Evolutionary conservation across 1,140 invertebrate species (phyloP).

Genomic region (Drosophila kanapiae): DNA sequence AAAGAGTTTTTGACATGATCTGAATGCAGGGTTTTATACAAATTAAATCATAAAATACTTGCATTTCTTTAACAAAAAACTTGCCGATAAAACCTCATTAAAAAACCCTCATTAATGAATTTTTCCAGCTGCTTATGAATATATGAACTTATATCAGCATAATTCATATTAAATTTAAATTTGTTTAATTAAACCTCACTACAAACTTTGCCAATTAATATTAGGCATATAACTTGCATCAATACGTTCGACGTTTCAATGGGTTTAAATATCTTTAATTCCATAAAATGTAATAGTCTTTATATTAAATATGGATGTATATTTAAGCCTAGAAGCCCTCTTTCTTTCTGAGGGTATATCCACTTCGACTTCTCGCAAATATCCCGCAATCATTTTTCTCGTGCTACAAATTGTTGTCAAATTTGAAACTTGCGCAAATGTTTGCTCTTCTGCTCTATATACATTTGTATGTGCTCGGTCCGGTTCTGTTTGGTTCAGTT

Average conservation of each 20-base stretch:
- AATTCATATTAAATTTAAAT: too few species aligned
- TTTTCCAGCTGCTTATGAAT: too few species aligned
- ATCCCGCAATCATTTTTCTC: conserved; percentile 7
- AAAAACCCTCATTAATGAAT: too few species aligned
- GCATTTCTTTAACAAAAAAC: too few species aligned
- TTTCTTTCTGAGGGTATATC: conserved; percentile 3
- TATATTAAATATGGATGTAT: background rate
- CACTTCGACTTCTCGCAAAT: background rate
- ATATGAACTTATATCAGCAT: too few species aligned
- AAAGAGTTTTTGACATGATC: background rate
- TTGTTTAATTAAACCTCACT: too few species aligned
- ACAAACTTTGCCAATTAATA: too few species aligned
- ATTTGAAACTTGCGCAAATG: conserved; percentile 67
- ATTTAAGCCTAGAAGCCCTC: background rate
- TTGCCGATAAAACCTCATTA: too few species aligned
- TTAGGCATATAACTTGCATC: too few species aligned
- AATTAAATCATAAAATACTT: background rate
- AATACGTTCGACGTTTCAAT: background rate
- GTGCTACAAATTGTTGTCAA: conserved; percentile 60
- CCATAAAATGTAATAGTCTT: background rate
- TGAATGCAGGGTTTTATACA: background rate
- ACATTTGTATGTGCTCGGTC: conserved; percentile 8
- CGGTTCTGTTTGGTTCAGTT: conserved; percentile 23
- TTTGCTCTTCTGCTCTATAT: conserved; percentile 32
- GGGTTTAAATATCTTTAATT: background rate